Percentiles rank a stretch among this genome's conserved stretches.
These are phyloP conservation scores for Schizopygopsis pylzovi DNA, from an alignment of 2,797 vertebrate species.

Conservation along the genomic window DNA sequence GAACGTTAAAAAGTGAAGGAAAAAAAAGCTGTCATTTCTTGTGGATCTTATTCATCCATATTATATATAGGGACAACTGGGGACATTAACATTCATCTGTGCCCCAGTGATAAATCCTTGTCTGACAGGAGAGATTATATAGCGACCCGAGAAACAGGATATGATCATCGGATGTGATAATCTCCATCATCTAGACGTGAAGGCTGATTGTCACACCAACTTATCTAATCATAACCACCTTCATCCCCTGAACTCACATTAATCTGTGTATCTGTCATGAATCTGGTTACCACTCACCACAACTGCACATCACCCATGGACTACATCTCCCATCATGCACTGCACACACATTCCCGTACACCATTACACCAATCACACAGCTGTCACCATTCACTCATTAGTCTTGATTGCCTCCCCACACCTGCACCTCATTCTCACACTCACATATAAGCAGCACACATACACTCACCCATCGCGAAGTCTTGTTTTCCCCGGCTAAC, in stretches of 20 bases:
- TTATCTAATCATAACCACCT: neutral
- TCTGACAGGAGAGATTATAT: slow-evolving; percentile 4
- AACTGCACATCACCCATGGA: no score
- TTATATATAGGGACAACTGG: neutral
- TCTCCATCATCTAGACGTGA: slow-evolving; percentile 1
- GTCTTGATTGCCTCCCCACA: no score
- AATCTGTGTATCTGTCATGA: no score
- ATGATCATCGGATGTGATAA: slow-evolving; percentile 3
- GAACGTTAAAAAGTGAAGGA: neutral
- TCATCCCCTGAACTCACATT: neutral
- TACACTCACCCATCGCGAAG: no score
- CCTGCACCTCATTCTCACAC: no score
- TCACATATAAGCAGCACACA: no score
- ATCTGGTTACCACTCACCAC: no score
- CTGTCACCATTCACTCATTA: no score
- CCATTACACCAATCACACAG: no score
- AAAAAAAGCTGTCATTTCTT: neutral
- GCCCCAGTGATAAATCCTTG: slow-evolving; percentile 5
- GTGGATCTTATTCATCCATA: neutral
- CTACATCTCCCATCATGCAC: no score
- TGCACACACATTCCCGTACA: no score
- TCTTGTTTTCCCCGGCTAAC: no score
- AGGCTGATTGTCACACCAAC: neutral
- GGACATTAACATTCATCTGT: neutral
- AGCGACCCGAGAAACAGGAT: neutral